Evolutionary conservation across 1,140 invertebrate species (phyloP).

Genomic region (Sitobion miscanthi): DNA sequence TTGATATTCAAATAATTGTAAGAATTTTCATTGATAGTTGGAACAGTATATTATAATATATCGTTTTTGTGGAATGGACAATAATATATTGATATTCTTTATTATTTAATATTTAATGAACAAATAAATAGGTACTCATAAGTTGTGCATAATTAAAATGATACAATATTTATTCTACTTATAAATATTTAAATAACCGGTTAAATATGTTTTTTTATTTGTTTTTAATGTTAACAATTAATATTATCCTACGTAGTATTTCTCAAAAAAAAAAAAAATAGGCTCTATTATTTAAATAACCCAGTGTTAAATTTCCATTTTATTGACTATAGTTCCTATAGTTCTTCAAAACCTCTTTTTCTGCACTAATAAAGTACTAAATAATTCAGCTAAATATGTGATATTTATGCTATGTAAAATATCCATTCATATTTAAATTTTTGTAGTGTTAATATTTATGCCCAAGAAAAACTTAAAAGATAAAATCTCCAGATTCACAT

Average conservation of each 20-base stretch:
- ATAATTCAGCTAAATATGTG: neutral
- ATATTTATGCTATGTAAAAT: neutral
- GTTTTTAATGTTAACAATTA: neutral
- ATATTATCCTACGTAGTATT: neutral
- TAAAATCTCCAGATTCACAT: neutral
- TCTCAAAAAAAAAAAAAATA: neutral
- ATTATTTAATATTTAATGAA: neutral
- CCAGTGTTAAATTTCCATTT: neutral
- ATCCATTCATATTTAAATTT: neutral
- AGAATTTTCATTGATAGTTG: neutral
- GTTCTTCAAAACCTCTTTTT: neutral
- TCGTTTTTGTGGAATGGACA: neutral
- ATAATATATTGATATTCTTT: constrained; percentile 21
- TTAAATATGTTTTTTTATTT: neutral
- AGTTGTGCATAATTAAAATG: neutral
- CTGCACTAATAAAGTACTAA: neutral
- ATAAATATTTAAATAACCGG: neutral
- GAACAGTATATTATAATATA: neutral
- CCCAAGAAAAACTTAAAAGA: neutral
- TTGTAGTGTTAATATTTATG: neutral
- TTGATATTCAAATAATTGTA: neutral
- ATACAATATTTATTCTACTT: neutral
- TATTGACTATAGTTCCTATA: neutral
- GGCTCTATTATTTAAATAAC: neutral
- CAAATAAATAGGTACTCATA: neutral